Evolutionary conservation across 2,797 vertebrate species (phyloP).

Genomic region (Channallabes apus): DNA sequence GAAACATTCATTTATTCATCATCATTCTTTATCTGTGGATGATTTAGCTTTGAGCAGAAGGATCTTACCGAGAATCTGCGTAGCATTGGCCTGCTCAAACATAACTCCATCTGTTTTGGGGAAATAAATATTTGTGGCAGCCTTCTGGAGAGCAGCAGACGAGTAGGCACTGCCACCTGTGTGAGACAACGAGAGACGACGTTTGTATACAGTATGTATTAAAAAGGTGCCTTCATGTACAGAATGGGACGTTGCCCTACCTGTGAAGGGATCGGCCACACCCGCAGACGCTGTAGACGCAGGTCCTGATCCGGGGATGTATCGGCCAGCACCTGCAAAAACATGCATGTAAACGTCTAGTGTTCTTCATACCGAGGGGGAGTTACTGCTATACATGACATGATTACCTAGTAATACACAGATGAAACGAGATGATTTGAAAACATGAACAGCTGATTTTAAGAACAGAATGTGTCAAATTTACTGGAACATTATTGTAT

Average conservation of each 20-base stretch:
- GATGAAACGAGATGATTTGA: neutral
- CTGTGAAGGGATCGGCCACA: conserved; percentile 76
- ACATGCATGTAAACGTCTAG: neutral
- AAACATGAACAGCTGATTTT: neutral
- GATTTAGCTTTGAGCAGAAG: neutral
- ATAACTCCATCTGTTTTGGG: conserved; percentile 92
- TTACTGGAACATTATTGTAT: neutral
- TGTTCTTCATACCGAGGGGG: neutral
- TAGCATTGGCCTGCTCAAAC: conserved; percentile 91
- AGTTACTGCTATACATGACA: neutral
- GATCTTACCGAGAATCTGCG: conserved; percentile 85
- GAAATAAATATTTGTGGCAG: conserved; percentile 87
- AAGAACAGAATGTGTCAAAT: neutral
- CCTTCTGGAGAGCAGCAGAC: conserved; percentile 67
- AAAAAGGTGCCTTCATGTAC: neutral
- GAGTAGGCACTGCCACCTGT: conserved; percentile 84
- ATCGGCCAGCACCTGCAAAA: conserved; percentile 78
- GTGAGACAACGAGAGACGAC: neutral
- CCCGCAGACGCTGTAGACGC: conserved; percentile 49
- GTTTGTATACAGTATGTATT: neutral
- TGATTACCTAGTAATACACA: neutral
- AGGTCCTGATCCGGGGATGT: conserved; percentile 74
- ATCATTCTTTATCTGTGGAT: neutral
- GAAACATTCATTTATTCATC: neutral
- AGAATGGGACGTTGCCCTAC: conserved; percentile 56